These are phyloP conservation scores for Callipepla californica DNA, from an alignment of 2,113 vertebrate genomes.

Conservation along the genomic window DNA sequence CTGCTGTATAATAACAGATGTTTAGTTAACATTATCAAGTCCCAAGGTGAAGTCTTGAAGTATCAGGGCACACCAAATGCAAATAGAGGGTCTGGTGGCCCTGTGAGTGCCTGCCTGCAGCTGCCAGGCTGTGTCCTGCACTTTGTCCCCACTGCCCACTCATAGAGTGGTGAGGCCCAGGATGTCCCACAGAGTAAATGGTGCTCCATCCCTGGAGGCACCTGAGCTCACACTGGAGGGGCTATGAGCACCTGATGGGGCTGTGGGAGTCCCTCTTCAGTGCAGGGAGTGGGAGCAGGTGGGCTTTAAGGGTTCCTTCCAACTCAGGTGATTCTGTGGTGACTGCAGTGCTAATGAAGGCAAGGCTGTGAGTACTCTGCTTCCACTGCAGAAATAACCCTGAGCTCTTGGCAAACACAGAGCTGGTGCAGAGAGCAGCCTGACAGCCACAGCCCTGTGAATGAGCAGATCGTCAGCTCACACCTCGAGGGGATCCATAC, in stretches of 20 bases:
- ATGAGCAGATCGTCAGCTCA: rapidly evolving
- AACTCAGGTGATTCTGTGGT: not conserved
- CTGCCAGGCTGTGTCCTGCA: not conserved
- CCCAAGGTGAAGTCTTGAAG: not conserved
- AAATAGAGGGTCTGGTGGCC: not conserved
- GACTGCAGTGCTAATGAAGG: no score
- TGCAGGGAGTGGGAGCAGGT: no score
- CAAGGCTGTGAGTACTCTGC: not conserved
- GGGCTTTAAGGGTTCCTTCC: no score
- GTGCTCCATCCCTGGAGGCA: no score
- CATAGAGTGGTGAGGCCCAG: no score
- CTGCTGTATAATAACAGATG: no score
- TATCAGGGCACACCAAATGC: rapidly evolving
- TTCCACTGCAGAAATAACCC: not conserved
- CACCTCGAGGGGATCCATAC: rapidly evolving
- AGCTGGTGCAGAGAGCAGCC: not conserved
- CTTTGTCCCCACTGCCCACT: not conserved
- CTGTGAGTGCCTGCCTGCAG: not conserved
- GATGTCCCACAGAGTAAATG: no score
- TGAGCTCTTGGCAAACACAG: not conserved
- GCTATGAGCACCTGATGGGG: no score
- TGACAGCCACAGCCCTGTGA: not conserved
- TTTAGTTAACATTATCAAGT: no score
- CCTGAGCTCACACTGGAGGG: no score
- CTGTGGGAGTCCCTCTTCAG: no score